Evolutionary conservation across 2,888 invertebrate genomes (phyloP), one percentile per base, ranked within the genome.

Genomic region (Macaria notata): DNA sequence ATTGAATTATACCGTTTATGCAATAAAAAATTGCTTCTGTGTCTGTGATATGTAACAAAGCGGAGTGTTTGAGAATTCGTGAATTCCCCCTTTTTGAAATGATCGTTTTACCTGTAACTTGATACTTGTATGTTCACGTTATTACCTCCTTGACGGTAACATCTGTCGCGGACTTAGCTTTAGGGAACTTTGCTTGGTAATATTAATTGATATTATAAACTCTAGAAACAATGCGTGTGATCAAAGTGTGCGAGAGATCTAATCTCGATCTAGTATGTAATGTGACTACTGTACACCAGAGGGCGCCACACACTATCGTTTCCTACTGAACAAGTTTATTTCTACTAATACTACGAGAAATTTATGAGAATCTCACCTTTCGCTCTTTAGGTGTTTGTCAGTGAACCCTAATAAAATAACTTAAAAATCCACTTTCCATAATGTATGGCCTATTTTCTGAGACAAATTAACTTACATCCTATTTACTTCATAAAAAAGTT

Each of bases 131-230:
- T 64, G 64, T 57, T 58, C 57, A 61, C 47, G 59, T 61, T 56
- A 59, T 65, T 61, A 64, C 55, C 62, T 63, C 52, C 60, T 63
- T 61, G 63, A 67, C 59, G 52, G 50, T 63, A 64, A 62, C 56
- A 63, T 45, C 57, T 54, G 64, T 67, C 61, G 55, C 64, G 54
- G 60, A 58, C 46, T 56, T 64, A 67, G 66, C 60, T 61, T 56
- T 55, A 62, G 57, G 52, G 42, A 60, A 53, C 50, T 51, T 65
- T 42, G 64, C 61, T 66, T 69, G 54, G 63, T 65, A 62, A 62
- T 59, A 51, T 53, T 41, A 55, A 62, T 63, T 66, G 65, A 69
- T 69, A 65, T 67, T 69, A 67, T 49, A 52, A 58, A 58, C 52
- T 56, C 9, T 55, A 56, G 45, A 59, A 51, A 56, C 51, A 44